Percentiles rank a stretch among this genome's conserved stretches.
Conservation (phyloP, 2,797 vertebrate genomes). For the Pseudomugil tenellus region DNA sequence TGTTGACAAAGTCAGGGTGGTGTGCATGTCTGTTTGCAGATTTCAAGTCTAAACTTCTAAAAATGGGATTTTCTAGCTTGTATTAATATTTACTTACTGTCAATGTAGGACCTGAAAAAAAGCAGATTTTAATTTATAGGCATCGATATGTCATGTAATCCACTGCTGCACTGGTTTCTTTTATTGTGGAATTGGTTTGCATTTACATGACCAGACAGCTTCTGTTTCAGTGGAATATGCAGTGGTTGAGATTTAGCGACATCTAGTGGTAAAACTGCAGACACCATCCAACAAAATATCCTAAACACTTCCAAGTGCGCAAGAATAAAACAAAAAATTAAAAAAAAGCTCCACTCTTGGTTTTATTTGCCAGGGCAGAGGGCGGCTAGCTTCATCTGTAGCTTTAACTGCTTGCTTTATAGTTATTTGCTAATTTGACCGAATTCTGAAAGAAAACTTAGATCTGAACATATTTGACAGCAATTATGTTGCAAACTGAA, state of each 20-base stretch:
- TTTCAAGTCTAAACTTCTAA: not conserved
- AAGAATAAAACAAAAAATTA: too few relatives aligned
- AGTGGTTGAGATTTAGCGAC: not conserved
- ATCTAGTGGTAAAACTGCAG: not conserved
- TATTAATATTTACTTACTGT: not conserved
- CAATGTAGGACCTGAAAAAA: constrained; percentile 5
- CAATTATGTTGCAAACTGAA: not conserved
- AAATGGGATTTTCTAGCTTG: not conserved
- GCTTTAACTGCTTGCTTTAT: not conserved
- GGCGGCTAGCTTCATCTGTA: not conserved
- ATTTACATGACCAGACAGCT: not conserved
- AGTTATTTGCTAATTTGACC: not conserved
- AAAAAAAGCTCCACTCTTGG: too few relatives aligned
- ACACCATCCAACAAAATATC: not conserved
- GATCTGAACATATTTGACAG: not conserved
- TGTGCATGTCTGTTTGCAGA: not conserved
- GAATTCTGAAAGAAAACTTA: not conserved
- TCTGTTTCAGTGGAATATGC: not conserved
- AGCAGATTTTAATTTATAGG: not conserved
- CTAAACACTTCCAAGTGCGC: not conserved
- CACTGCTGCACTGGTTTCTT: not conserved
- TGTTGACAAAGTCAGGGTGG: not conserved
- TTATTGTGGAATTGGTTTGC: not conserved
- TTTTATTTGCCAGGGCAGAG: not conserved
- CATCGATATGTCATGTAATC: not conserved